Conservation (phyloP, 2,113 vertebrate genomes). For the Ardeotis arabs region DNA sequence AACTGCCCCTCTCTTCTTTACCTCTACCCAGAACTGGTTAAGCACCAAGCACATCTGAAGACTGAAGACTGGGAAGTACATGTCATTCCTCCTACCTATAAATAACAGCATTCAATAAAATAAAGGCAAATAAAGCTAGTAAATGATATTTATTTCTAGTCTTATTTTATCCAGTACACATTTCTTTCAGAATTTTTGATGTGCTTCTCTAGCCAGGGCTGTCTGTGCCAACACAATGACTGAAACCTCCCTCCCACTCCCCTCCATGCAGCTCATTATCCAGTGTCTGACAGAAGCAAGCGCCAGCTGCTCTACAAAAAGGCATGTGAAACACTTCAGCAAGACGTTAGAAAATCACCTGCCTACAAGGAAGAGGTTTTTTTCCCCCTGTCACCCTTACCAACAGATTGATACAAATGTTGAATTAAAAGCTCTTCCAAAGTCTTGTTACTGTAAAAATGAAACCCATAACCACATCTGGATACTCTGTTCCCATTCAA, state of each 20-base stretch:
- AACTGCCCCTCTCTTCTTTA: not conserved
- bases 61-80: not conserved
- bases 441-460: not conserved
- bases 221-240: not conserved
- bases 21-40: not conserved
- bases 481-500: not conserved
- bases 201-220: not conserved
- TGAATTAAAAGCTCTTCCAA: constrained; percentile 17
- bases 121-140: constrained; percentile 33
- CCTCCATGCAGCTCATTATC: constrained; percentile 36
- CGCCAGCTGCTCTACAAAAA: constrained; percentile 31
- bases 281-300: constrained; percentile 25
- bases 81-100: not conserved
- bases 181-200: constrained; percentile 14
- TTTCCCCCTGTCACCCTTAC: not conserved
- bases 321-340: constrained; percentile 34
- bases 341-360: constrained; percentile 23
- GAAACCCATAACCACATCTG: not conserved
- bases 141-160: constrained; percentile 24
- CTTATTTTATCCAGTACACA: constrained; percentile 13
- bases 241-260: not conserved
- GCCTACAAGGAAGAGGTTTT: not conserved
- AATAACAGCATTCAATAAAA: constrained; percentile 18
- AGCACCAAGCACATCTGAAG: not conserved
- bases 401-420: not conserved